Evolutionary conservation across 92 coral and sea anemone genomes (phyloP).

Genomic region (Porites cylindrica): DNA sequence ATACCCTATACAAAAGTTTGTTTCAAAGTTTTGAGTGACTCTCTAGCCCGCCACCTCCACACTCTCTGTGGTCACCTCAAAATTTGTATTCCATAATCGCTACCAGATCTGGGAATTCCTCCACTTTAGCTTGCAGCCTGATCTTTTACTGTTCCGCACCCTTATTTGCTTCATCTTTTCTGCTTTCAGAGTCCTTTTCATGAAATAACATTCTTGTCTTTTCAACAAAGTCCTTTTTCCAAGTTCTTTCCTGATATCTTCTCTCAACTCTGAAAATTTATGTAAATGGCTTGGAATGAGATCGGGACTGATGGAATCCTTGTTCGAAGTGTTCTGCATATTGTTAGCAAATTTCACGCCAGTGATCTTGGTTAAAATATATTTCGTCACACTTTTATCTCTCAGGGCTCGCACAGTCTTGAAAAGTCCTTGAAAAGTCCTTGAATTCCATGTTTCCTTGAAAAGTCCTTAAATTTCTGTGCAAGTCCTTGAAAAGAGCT

Average conservation of each 20-base stretch:
- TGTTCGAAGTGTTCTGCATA: constrained; percentile 41
- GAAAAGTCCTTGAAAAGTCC: no score
- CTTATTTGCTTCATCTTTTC: constrained; percentile 41
- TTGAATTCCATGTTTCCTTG: no score
- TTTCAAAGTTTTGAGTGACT: constrained; percentile 59
- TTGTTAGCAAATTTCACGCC: constrained; percentile 54
- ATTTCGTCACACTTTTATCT: constrained; percentile 51
- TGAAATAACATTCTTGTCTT: constrained; percentile 32
- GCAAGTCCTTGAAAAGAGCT: no score
- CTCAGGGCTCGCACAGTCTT: no score
- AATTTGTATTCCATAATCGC: constrained; percentile 48
- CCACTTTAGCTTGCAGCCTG: constrained; percentile 49
- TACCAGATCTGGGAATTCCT: constrained; percentile 57
- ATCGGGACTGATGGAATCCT: constrained; percentile 40
- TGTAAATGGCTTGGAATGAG: constrained; percentile 35
- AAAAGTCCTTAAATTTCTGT: no score
- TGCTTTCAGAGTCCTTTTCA: constrained; percentile 38
- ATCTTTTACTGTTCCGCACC: constrained; percentile 37
- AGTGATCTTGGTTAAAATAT: constrained; percentile 37
- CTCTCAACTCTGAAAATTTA: constrained; percentile 40
- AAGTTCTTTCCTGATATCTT: constrained; percentile 34
- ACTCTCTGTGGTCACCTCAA: constrained; percentile 49
- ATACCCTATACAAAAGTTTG: constrained; percentile 52
- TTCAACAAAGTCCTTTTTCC: constrained; percentile 26
- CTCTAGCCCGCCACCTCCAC: constrained; percentile 63